These are phyloP conservation scores for Caenorhabditis sp. DNA, from an alignment of 2,888 invertebrate species.

Conservation along the genomic window DNA sequence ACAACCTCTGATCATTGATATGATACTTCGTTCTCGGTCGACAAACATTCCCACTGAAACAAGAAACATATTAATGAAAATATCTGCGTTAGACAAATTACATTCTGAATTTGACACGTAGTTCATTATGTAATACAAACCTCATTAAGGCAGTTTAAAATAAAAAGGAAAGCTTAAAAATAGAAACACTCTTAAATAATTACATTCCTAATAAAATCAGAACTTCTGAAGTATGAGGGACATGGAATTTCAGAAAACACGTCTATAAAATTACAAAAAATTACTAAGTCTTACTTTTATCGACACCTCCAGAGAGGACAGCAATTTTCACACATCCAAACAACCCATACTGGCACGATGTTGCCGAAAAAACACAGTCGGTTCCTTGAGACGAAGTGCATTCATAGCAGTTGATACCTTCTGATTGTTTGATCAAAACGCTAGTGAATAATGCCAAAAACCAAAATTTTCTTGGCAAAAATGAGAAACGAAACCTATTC, in stretches of 20 bases:
- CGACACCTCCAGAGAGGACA: conserved; percentile 70
- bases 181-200: no score
- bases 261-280: no score
- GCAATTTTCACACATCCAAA: conserved; percentile 76
- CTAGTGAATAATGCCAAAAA: neutral
- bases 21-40: conserved; percentile 76
- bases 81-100: neutral
- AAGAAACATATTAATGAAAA: neutral
- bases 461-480: neutral
- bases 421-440: neutral
- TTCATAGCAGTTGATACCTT: conserved; percentile 66
- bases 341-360: conserved; percentile 71
- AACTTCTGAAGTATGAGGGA: conserved; percentile 5
- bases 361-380: conserved; percentile 68
- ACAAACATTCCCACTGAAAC: conserved; percentile 81
- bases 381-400: conserved; percentile 68
- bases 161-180: no score
- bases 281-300: conserved; percentile 68
- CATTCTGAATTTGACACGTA: no score
- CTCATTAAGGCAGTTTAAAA: no score
- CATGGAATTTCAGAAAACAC: no score
- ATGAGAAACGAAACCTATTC: conserved; percentile 11
- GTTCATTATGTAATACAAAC: neutral
- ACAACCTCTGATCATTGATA: conserved; percentile 80
- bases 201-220: no score